Base-by-base conservation (phyloP, 2,113 vertebrate genomes). In the Thunnus thynnus region DNA sequence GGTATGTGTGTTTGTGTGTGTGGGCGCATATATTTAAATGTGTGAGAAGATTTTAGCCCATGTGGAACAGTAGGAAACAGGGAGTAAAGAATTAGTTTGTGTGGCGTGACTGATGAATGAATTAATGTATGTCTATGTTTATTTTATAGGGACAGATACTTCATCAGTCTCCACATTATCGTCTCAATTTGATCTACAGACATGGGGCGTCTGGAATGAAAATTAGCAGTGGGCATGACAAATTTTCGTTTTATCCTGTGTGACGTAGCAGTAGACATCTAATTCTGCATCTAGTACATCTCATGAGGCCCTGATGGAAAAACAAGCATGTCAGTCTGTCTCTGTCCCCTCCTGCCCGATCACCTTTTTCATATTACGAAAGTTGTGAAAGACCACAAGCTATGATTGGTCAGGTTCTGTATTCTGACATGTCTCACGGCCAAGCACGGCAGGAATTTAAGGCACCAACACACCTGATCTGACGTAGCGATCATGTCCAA, bases 1-100 rank as follows among this genome's bases (percentile, higher is more conserved):
- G 65, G 78, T 78, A 36, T 89, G 79, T 72, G n/a, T 67, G 79
- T 75, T 22, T 67, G 64, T 66, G 56, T 65, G 72, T 65, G 67
- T 51, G 72, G 13, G 13, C 13, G 2, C 2, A 2, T 51, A 20
- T 62, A 20, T 72, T 36, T 76, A 18, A 48, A 66, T 72, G 55
- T 78, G 51, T 62, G 16, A 61, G 72, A 75, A 27, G 57, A 48
- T 32, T 36, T 68, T 32, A 69, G 62, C 57, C 48, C 14, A 46
- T 50, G 52, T 30, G 52, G 60, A 73, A 64, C 20, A 86, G 58
- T 50, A 57, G 62, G 52, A 60, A 54, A n/a, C 20, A 70, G 14
- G 17, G 10, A 72, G 13, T 16, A n/a, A 3, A 70, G 30, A 41
- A 54, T 46, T 3, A n/a, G 25, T 69, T 36, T 22, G 5, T 64